These are phyloP conservation scores for Pollimyrus isidori DNA, from an alignment of 2,113 vertebrate genomes.

Conservation along the genomic window DNA sequence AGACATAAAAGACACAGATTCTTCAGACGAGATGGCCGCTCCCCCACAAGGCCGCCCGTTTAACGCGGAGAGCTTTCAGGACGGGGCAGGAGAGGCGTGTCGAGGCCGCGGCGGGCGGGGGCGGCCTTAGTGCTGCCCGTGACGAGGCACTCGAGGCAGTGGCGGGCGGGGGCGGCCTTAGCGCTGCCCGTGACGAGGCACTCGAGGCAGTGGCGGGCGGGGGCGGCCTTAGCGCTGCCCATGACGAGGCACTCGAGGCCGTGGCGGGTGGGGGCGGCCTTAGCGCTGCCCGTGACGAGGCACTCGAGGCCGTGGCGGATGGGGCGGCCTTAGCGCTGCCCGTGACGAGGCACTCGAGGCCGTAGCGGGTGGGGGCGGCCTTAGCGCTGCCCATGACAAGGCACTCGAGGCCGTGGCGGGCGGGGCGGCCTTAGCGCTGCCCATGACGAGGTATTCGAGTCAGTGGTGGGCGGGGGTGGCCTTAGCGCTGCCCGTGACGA, in stretches of 20 bases:
- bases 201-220: conserved; percentile 66
- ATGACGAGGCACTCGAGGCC: conserved; percentile 62
- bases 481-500: conserved; percentile 74
- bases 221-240: conserved; percentile 75
- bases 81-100: conserved; percentile 54
- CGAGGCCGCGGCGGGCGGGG: conserved; percentile 66
- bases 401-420: conserved; percentile 69
- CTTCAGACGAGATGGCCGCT: conserved; percentile 59
- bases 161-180: conserved; percentile 72
- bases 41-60: conserved; percentile 56
- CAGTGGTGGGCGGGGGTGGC: conserved; percentile 70
- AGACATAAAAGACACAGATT: conserved; percentile 61
- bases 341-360: conserved; percentile 60
- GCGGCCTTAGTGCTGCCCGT: conserved; percentile 75
- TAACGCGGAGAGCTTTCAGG: conserved; percentile 72
- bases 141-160: conserved; percentile 68
- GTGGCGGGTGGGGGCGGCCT: conserved; percentile 71
- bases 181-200: conserved; percentile 71
- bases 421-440: conserved; percentile 75
- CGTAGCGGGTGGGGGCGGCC: conserved; percentile 70
- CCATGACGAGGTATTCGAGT: conserved; percentile 59
- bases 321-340: conserved; percentile 75
- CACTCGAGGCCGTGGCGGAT: conserved; percentile 68
- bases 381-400: conserved; percentile 74
- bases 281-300: conserved; percentile 73